Conservation (phyloP, 2,113 vertebrate genomes). For the Callionymus lyra region DNA sequence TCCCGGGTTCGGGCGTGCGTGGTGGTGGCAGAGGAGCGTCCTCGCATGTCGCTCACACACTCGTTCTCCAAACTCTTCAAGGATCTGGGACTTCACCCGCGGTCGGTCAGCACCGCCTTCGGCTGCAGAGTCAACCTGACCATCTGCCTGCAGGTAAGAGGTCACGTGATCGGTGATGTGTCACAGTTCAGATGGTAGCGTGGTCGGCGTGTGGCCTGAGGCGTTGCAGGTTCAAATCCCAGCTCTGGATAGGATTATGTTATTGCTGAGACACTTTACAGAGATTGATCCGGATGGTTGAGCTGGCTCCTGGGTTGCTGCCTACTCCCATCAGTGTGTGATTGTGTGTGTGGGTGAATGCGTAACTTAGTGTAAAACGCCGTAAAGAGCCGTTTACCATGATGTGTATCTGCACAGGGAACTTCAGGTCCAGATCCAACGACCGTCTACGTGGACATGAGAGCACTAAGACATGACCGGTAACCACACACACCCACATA, state of each 20-base stretch:
- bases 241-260: too few species aligned
- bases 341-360: too few species aligned
- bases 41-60: conserved; percentile 90
- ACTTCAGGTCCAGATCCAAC: conserved; percentile 96
- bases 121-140: conserved; percentile 96
- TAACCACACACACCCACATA: conserved; percentile 32
- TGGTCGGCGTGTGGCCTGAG: too few species aligned
- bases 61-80: conserved; percentile 98
- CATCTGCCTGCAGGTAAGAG: conserved; percentile 89
- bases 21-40: conserved; percentile 92
- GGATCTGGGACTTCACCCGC: conserved; percentile 90
- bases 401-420: conserved; percentile 76
- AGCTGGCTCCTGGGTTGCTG: too few species aligned
- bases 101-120: conserved; percentile 94
- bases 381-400: neutral
- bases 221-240: too few species aligned
- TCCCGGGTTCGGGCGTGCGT: conserved; percentile 94
- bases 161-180: too few species aligned
- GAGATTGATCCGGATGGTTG: too few species aligned
- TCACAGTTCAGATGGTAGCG: too few species aligned
- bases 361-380: too few species aligned
- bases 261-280: too few species aligned
- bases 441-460: conserved; percentile 97
- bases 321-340: too few species aligned
- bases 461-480: conserved; percentile 96